Base-by-base conservation (phyloP, 2,113 vertebrate genomes). In the Neotoma lepida region DNA sequence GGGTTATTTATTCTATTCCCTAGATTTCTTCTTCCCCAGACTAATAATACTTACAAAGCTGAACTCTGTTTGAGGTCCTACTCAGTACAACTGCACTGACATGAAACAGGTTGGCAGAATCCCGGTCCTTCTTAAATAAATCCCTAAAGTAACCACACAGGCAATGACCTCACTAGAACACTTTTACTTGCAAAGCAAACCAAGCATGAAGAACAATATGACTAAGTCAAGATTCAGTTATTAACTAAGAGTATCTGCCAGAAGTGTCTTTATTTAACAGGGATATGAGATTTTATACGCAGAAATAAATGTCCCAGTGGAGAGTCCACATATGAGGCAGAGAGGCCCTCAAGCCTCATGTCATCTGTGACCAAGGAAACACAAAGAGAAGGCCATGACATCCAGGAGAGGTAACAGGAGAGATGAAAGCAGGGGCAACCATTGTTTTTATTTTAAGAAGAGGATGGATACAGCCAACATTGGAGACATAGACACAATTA, bases 151-250 rank as follows among this genome's bases (percentile, higher is more conserved):
- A 92, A 84, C 28, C 35, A 85, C 46, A 56, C 15, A 74, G 3
- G 28, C 41, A 51, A 56, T 39, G 28, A 51, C 66, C 73, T 90
- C 76, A 56, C 20, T 54, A 39, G 5, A 49, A 96, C 15, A 78
- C 41, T 87, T 82, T 35, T 33, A 88, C 86, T 58, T 56, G 46
- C 89, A 95, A 94, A 89, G n/a, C 18, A 93, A 94, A 86, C 58
- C 51, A 88, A 71, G 26, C 94, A 70, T n/a, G 41, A 46, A 51
- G 6, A 91, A 54, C 61, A 87, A 64, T 30, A 13, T 41, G 30
- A 73, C 44, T 80, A 74, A 89, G 35, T 13, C 30, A 39, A 58
- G 51, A 63, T 35, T 97, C 39, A 84, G 22, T 46, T 51, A 39
- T 58, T 86, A 90, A 66, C 28, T 70, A 93, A 49, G 61, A 89